A percentile compares a stretch with the other conserved stretches of the same genome.
phyloP scores from a whole-genome alignment of 2,113 vertebrate genomes.

The Lates calcarifer region DNA sequence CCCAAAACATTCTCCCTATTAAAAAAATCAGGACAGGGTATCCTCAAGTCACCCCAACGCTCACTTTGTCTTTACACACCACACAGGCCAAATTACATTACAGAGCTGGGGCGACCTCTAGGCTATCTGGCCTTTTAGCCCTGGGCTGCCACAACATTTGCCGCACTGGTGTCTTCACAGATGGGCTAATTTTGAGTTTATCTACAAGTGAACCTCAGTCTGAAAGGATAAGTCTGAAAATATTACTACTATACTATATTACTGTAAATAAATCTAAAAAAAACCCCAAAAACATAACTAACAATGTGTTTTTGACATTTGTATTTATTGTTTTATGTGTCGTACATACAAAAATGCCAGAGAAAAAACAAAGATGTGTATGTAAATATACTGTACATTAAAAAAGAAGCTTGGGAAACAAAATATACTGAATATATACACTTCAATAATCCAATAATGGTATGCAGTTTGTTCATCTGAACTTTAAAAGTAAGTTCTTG shows the following conservation, averaged over 20 bases:
- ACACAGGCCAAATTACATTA: background rate
- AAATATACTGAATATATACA: too few species aligned
- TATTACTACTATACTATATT: background rate
- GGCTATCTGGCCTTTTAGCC: conserved; percentile 15
- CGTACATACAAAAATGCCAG: background rate
- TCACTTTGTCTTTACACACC: conserved; percentile 9
- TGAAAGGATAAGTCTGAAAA: background rate
- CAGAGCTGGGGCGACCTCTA: background rate
- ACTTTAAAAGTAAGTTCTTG: too few species aligned
- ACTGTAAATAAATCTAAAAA: background rate
- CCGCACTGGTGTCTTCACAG: background rate
- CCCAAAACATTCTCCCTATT: background rate
- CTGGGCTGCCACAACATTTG: background rate
- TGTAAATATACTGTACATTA: too few species aligned
- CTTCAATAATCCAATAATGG: too few species aligned
- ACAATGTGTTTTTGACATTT: background rate
- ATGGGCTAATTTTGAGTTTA: background rate
- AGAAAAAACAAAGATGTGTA: too few species aligned
- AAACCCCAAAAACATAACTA: background rate
- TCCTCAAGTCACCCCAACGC: conserved; percentile 27
- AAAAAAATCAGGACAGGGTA: background rate
- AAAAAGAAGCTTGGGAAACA: too few species aligned
- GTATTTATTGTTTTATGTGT: background rate
- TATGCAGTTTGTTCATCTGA: too few species aligned
- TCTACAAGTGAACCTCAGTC: background rate